Evolutionary conservation across 2,113 vertebrate species (phyloP), one percentile per base, ranked within the genome.

Genomic region (Phaetusa simplex): DNA sequence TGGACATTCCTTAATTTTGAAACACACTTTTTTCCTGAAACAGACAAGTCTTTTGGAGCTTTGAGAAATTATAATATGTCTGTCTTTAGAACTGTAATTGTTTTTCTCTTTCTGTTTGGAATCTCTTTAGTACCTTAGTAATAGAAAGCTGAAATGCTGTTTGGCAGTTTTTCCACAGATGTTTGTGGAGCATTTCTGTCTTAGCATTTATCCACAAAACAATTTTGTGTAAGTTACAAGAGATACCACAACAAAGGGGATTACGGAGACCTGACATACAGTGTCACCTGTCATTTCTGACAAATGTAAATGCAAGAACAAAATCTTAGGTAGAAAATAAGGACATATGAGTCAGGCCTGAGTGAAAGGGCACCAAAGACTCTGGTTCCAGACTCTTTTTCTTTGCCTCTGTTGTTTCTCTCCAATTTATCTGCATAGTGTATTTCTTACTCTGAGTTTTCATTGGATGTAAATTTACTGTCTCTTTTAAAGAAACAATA

Each of bases 271-370:
- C 30, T 95, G 91, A 87, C 62, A 94, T 78, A 50, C 8, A 45
- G 21, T 84, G 77, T 94, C 84, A 94, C 34, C 81, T 95, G 86
- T 85, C 89, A 89, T 84, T 95, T 92, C 84, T 97, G 93, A 95
- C 91, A 97, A 88, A 94, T 66, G 36, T 93, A 88, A 85, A 82
- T 70, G 45, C 29, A 70, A 58, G 26, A 87, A 95, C 45, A 82
- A 95, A 89, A 89, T 64, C 30, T 40, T 61, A 66, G 22, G 26
- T 59, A n/a, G 34, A 93, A 91, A 89, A 89, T 53, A 93, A 58
- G 90, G 83, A 52, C 23, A 16, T 73, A 38, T 26, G n/a, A 87
- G 66, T 89, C 69, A 71, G 16, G 12, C 50, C 64, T 93, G 91
- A 89, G 47, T 77, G 82, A 84, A 96, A 77, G 78, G 38, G 24